Percentiles rank a stretch among this genome's conserved stretches.
These are phyloP conservation scores for Ctenochaetus hawaiiensis DNA, from an alignment of 2,797 vertebrate species.

Conservation along the genomic window DNA sequence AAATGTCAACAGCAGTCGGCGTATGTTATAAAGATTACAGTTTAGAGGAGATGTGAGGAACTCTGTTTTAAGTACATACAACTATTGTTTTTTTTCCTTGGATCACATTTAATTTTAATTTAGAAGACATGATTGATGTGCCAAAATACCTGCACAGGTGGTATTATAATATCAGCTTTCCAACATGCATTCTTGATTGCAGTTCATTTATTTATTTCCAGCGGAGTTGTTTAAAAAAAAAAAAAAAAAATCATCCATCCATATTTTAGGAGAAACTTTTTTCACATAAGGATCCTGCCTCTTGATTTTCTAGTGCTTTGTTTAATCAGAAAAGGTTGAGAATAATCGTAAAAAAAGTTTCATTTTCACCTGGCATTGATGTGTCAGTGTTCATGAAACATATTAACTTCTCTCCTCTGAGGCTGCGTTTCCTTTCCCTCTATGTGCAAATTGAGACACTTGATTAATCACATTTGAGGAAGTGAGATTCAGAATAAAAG, in stretches of 20 bases:
- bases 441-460: conserved; percentile 48
- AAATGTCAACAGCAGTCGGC: conserved; percentile 70
- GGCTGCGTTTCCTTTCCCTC: conserved; percentile 36
- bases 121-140: neutral
- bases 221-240: too few relatives aligned
- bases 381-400: conserved; percentile 33
- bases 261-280: conserved; percentile 11
- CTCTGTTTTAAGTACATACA: neutral
- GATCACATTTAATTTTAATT: neutral
- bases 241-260: neutral
- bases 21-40: neutral
- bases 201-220: neutral
- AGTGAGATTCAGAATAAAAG: conserved; percentile 64
- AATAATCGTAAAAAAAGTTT: neutral
- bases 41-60: neutral
- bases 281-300: conserved; percentile 4
- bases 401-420: conserved; percentile 56
- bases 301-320: conserved; percentile 25
- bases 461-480: conserved; percentile 72
- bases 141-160: neutral
- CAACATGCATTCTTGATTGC: neutral
- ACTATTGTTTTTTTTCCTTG: neutral
- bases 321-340: conserved; percentile 27
- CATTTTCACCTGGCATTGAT: conserved; percentile 18
- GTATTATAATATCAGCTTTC: conserved; percentile 1